phyloP scores from a whole-genome alignment of 2,113 vertebrate genomes.

The Rhabdornis inornatus region DNA sequence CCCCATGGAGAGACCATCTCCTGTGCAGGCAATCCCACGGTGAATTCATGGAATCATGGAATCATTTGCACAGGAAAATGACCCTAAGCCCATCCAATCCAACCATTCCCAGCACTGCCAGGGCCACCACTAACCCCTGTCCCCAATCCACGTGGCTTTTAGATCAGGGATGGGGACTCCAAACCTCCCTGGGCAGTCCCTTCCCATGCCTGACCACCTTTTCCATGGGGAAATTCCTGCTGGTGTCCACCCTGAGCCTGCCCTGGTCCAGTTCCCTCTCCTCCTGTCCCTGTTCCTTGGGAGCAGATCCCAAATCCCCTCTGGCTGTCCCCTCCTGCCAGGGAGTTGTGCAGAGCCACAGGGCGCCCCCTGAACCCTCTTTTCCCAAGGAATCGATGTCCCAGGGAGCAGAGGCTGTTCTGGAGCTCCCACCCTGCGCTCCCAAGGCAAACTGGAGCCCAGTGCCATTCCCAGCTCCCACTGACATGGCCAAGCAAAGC shows the following conservation, averaged over 20 bases:
- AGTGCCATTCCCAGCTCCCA: neutral
- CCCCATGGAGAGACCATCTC: neutral
- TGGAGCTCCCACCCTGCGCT: neutral
- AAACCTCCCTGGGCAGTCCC: neutral
- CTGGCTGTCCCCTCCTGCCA: neutral
- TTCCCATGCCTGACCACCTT: fast-evolving
- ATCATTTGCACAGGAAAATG: neutral
- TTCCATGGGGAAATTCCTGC: neutral
- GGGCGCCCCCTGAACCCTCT: neutral
- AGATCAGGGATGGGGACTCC: neutral
- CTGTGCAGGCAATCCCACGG: neutral
- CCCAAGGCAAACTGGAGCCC: neutral
- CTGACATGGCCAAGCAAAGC: fast-evolving
- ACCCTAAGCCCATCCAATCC: neutral
- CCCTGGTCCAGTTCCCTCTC: neutral
- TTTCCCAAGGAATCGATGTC: fast-evolving
- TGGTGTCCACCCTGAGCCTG: fast-evolving
- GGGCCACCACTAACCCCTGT: neutral
- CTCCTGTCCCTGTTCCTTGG: neutral
- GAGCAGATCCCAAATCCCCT: neutral
- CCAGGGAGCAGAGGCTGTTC: neutral
- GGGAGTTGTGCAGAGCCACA: neutral
- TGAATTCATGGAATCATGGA: neutral
- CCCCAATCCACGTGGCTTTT: neutral
- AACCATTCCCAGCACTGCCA: neutral